Evolutionary conservation across 2,797 vertebrate species (phyloP).

Genomic region (Gobionotothen gibberifrons): DNA sequence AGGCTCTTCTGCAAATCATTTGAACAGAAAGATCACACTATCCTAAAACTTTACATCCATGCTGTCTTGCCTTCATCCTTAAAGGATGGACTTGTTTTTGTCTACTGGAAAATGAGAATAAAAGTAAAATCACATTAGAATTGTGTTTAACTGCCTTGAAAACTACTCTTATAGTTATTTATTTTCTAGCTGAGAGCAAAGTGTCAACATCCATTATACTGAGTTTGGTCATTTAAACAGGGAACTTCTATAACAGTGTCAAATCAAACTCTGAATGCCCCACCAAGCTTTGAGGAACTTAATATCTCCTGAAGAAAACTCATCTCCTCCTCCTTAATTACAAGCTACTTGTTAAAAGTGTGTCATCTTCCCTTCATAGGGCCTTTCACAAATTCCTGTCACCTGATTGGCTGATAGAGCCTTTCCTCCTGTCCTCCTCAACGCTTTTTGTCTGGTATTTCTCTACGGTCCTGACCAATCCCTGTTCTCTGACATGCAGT

Average conservation of each 20-base stretch:
- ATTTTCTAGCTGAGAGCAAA: not conserved
- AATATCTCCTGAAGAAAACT: not conserved
- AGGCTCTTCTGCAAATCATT: not conserved
- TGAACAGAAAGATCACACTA: too few relatives aligned
- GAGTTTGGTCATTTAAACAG: not conserved
- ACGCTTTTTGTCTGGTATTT: not conserved
- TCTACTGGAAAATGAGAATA: not conserved
- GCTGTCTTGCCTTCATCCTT: too few relatives aligned
- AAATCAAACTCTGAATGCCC: not conserved
- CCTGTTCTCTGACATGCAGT: conserved; percentile 31
- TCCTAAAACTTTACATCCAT: not conserved
- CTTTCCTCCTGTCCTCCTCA: not conserved
- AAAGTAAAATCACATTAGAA: not conserved
- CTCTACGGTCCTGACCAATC: conserved; percentile 15
- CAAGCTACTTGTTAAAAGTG: not conserved
- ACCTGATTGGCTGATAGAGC: not conserved
- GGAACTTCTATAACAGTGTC: not conserved
- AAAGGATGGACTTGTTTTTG: not conserved
- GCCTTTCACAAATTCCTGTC: not conserved
- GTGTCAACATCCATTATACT: not conserved
- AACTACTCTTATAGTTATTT: not conserved
- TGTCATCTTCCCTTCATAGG: not conserved
- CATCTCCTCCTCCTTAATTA: not conserved
- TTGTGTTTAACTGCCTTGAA: not conserved
- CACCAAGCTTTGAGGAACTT: too few relatives aligned